These are phyloP conservation scores for Torymus auratus DNA, from an alignment of 2,888 invertebrate genomes.

Conservation along the genomic window DNA sequence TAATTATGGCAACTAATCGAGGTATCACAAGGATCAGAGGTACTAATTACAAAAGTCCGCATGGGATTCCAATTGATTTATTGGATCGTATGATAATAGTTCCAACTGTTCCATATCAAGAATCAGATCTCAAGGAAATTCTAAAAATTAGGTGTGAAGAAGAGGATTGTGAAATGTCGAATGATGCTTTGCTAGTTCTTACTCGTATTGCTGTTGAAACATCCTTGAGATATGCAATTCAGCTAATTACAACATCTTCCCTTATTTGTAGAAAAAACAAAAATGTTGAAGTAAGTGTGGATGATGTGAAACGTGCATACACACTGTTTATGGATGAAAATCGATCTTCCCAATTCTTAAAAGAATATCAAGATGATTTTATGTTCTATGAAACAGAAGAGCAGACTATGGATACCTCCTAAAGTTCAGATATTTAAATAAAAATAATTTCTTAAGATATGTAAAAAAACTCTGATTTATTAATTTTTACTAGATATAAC, in stretches of 20 bases:
- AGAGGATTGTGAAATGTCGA: slow-evolving; percentile 96
- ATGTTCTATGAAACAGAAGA: slow-evolving; percentile 86
- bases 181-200: slow-evolving; percentile 92
- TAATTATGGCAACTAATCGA: slow-evolving; percentile 99
- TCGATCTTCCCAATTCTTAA: slow-evolving; percentile 94
- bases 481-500: slow-evolving; percentile 23
- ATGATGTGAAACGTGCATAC: slow-evolving; percentile 97
- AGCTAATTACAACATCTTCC: slow-evolving; percentile 96
- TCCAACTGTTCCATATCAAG: slow-evolving; percentile 91
- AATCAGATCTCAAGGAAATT: slow-evolving; percentile 93
- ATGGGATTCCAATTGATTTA: slow-evolving; percentile 97
- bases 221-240: slow-evolving; percentile 97
- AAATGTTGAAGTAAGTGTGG: slow-evolving; percentile 89
- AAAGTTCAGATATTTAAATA: neutral
- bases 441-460: slow-evolving; percentile 2
- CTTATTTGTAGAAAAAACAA: slow-evolving; percentile 95
- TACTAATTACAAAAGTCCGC: slow-evolving; percentile 94
- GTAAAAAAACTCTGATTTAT: slow-evolving; percentile 11
- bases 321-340: slow-evolving; percentile 95
- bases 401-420: slow-evolving; percentile 52
- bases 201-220: slow-evolving; percentile 96
- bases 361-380: slow-evolving; percentile 96
- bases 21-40: slow-evolving; percentile 96
- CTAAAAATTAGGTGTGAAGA: slow-evolving; percentile 97
- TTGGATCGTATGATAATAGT: slow-evolving; percentile 97